Percentiles rank a stretch among this genome's conserved stretches.
Evolutionary conservation across 1,140 invertebrate species (phyloP).

Genomic region (Augochlora pura): DNA sequence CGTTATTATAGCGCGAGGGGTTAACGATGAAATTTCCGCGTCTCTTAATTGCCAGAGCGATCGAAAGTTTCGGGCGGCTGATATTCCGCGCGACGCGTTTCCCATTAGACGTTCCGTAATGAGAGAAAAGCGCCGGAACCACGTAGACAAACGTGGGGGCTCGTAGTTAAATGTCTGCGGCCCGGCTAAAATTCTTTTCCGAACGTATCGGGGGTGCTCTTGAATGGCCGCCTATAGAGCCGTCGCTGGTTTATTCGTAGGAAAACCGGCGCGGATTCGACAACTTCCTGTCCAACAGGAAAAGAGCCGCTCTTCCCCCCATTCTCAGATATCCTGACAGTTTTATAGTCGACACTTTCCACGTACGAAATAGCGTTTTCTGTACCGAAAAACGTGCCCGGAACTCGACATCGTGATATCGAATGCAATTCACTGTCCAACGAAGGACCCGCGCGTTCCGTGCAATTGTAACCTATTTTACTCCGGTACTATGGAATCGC

Average conservation of each 20-base stretch:
- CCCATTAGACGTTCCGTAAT: too few species aligned
- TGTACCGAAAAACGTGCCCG: slow-evolving; percentile 57
- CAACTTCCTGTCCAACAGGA: slow-evolving; percentile 57
- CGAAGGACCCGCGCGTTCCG: slow-evolving; percentile 47
- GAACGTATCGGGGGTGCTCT: neutral
- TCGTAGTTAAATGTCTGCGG: too few species aligned
- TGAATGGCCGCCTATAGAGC: neutral
- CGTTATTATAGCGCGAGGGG: too few species aligned
- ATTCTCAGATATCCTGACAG: slow-evolving; percentile 63
- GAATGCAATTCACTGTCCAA: slow-evolving; percentile 60
- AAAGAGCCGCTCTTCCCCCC: slow-evolving; percentile 59
- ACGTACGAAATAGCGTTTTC: slow-evolving; percentile 62
- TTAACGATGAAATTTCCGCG: too few species aligned
- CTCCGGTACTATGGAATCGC: slow-evolving; percentile 12
- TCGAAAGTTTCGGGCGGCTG: too few species aligned
- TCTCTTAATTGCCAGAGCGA: too few species aligned
- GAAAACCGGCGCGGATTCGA: slow-evolving; percentile 44
- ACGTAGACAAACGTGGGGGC: too few species aligned
- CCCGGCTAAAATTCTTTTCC: neutral
- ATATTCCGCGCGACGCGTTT: too few species aligned
- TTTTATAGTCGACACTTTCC: slow-evolving; percentile 62
- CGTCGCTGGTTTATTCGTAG: slow-evolving; percentile 27
- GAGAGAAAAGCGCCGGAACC: too few species aligned
- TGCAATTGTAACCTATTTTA: slow-evolving; percentile 62
- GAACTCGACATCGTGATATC: slow-evolving; percentile 59